These are phyloP conservation scores for Cygnus buccinator DNA, from an alignment of 2,113 vertebrate species.

Conservation along the genomic window DNA sequence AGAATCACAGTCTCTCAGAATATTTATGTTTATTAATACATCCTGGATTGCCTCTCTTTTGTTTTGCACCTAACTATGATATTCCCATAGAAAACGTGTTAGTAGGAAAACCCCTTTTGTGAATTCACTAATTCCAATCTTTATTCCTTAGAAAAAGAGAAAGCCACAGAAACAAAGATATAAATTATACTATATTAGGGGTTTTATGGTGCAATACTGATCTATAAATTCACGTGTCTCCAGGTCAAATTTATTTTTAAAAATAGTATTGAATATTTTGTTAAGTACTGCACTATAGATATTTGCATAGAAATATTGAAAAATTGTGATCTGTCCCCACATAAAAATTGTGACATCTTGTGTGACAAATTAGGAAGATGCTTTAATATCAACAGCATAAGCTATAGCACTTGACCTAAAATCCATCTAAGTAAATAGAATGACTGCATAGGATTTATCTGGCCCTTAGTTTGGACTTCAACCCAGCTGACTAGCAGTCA, in stretches of 20 bases:
- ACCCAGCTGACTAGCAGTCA: not conserved
- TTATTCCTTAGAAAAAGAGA: not conserved
- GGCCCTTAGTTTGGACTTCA: not conserved
- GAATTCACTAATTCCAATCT: conserved; percentile 22
- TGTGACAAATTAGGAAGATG: not conserved
- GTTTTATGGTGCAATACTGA: not conserved
- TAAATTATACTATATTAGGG: not conserved
- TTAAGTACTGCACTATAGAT: not conserved
- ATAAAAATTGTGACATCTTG: not conserved
- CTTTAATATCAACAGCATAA: conserved; percentile 5
- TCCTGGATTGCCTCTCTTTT: not conserved
- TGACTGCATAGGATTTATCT: not conserved
- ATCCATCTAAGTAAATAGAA: not conserved
- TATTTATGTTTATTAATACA: conserved; percentile 14
- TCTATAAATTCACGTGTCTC: not conserved
- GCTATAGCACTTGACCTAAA: not conserved
- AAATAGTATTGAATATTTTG: not conserved
- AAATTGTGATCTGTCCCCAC: not conserved
- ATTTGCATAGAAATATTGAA: not conserved
- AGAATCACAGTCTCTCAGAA: not conserved
- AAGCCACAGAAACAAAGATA: not conserved
- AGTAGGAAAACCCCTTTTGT: not conserved
- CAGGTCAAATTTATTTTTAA: not conserved
- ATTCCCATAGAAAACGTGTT: not conserved
- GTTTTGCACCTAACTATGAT: conserved; percentile 4